Percentiles rank a stretch among this genome's conserved stretches.
Conservation (phyloP, 1,140 invertebrate species). For the Steinernema khuongi region DNA sequence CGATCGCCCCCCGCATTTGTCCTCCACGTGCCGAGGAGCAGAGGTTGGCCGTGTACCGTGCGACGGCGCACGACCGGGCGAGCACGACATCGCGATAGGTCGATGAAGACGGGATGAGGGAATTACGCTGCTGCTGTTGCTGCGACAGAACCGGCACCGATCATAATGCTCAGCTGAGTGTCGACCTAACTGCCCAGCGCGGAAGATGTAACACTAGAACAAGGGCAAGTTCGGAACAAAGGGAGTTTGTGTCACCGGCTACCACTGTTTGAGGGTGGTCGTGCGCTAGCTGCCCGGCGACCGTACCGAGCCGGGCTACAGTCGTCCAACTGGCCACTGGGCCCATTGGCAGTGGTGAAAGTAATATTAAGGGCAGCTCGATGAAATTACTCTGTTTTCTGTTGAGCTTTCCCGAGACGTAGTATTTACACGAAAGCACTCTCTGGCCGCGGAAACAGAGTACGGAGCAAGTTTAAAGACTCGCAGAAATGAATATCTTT, state of each 20-base stretch:
- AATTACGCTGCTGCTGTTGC: constrained; percentile 6
- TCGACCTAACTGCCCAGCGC: constrained; percentile 6
- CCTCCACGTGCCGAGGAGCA: neutral
- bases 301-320: too few relatives aligned
- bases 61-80: neutral
- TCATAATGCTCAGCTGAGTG: constrained; percentile 16
- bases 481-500: too few relatives aligned
- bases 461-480: too few relatives aligned
- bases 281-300: too few relatives aligned
- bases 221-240: constrained; percentile 8
- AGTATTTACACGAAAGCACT: too few relatives aligned
- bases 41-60: constrained; percentile 9
- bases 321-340: too few relatives aligned
- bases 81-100: neutral
- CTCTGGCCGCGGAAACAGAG: too few relatives aligned
- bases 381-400: too few relatives aligned
- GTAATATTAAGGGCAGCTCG: too few relatives aligned
- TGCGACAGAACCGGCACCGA: neutral
- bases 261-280: too few relatives aligned
- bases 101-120: constrained; percentile 8
- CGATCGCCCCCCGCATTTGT: neutral
- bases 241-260: neutral
- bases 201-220: constrained; percentile 6
- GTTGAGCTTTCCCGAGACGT: too few relatives aligned
- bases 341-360: too few relatives aligned